These are phyloP conservation scores for Nibea coibor DNA, from an alignment of 2,113 vertebrate species.

Conservation along the genomic window DNA sequence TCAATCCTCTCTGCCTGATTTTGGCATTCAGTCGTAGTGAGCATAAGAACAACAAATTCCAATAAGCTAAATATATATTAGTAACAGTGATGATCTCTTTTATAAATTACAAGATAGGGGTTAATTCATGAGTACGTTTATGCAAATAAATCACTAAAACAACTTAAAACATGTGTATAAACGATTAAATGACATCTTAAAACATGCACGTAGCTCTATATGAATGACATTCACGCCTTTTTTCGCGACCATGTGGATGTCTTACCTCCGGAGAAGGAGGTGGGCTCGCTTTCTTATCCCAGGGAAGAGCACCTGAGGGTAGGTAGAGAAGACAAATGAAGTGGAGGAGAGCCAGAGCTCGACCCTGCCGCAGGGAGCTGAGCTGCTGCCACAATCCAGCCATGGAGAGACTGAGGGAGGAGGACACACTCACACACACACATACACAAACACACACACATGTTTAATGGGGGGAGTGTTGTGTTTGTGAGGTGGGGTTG, in stretches of 20 bases:
- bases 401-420: conserved; percentile 71
- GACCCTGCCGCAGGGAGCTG: conserved; percentile 47
- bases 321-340: conserved; percentile 54
- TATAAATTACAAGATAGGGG: neutral
- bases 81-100: neutral
- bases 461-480: conserved; percentile 45
- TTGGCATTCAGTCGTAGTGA: neutral
- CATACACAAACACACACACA: conserved; percentile 34
- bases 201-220: neutral
- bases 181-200: neutral
- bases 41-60: neutral
- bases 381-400: conserved; percentile 71
- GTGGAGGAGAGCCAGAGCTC: conserved; percentile 53
- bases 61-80: neutral
- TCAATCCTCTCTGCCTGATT: neutral
- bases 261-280: conserved; percentile 66
- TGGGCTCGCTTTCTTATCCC: conserved; percentile 29
- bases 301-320: conserved; percentile 45
- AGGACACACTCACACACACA: conserved; percentile 38
- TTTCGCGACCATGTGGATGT: neutral
- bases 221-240: neutral
- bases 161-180: neutral
- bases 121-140: neutral
- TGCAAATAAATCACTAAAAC: neutral
- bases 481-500: conserved; percentile 55